phyloP scores from a whole-genome alignment of 2,797 vertebrate genomes.

The Pelochelys cantorii region DNA sequence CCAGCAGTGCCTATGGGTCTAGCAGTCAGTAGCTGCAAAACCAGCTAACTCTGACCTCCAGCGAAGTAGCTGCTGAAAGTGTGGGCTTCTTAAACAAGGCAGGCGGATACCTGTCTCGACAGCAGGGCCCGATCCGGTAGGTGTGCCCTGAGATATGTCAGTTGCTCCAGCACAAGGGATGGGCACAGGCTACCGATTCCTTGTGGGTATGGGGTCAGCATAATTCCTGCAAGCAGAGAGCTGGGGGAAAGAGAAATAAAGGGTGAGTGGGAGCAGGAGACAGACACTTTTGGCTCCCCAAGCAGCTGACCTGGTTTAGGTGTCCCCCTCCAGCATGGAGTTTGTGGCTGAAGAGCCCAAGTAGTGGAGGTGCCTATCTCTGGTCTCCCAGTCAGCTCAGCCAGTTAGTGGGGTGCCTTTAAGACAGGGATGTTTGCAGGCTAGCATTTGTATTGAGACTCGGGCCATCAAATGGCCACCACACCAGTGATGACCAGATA shows the following conservation, averaged over 20 bases:
- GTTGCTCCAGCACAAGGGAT: not conserved
- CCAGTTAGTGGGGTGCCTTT: slow-evolving; percentile 42
- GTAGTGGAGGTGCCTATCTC: not conserved
- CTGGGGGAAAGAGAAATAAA: not conserved
- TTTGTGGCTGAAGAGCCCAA: not conserved
- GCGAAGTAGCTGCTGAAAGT: not conserved
- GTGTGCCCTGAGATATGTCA: not conserved
- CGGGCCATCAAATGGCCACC: not conserved
- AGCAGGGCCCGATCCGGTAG: not conserved
- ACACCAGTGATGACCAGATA: not conserved
- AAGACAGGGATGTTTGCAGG: slow-evolving; percentile 20
- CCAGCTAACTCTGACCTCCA: not conserved
- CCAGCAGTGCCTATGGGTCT: not conserved
- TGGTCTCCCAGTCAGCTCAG: not conserved
- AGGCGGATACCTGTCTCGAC: not conserved
- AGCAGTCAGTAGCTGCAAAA: not conserved
- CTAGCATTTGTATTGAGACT: not conserved
- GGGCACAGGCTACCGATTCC: not conserved
- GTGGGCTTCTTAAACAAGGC: no score
- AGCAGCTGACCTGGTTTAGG: not conserved
- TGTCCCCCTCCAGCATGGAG: not conserved
- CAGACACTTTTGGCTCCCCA: not conserved
- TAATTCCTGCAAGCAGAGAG: not conserved
- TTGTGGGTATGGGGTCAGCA: not conserved
- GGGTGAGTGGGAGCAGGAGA: not conserved